Evolutionary conservation across 2,797 vertebrate species (phyloP).

Genomic region (Megaceryle alcyon): DNA sequence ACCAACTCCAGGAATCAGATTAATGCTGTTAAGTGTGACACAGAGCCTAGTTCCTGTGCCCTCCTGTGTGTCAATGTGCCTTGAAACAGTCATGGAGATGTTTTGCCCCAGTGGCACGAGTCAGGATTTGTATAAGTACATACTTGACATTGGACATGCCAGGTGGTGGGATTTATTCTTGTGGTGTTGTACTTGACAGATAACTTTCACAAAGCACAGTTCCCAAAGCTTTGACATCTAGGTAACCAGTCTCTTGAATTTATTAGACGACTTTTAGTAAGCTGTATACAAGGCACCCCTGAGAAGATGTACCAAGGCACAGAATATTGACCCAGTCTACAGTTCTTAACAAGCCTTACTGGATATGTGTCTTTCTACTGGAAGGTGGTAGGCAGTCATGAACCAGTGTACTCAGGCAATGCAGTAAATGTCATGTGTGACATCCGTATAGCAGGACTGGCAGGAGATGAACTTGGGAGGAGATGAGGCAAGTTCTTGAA

Average conservation of each 20-base stretch:
- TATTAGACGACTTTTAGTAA: background rate
- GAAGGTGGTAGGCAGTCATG: background rate
- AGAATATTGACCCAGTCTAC: background rate
- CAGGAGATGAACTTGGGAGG: background rate
- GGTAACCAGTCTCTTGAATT: background rate
- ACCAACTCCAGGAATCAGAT: background rate
- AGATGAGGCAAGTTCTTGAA: slow-evolving; percentile 9
- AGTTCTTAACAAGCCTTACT: background rate
- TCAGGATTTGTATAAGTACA: background rate
- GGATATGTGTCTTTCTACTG: background rate
- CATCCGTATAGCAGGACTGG: background rate
- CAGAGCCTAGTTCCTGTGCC: background rate
- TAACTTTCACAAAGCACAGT: background rate
- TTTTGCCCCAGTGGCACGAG: background rate
- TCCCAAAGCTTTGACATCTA: background rate
- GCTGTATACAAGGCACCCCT: background rate
- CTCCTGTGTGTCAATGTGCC: background rate
- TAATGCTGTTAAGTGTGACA: background rate
- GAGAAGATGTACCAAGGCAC: background rate
- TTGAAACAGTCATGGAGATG: background rate
- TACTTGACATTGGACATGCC: background rate
- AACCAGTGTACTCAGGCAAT: background rate
- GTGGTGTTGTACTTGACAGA: background rate
- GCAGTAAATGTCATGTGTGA: background rate
- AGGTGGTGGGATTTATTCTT: background rate